phyloP scores from a whole-genome alignment of 2,113 vertebrate genomes.

The Datnioides undecimradiatus region DNA sequence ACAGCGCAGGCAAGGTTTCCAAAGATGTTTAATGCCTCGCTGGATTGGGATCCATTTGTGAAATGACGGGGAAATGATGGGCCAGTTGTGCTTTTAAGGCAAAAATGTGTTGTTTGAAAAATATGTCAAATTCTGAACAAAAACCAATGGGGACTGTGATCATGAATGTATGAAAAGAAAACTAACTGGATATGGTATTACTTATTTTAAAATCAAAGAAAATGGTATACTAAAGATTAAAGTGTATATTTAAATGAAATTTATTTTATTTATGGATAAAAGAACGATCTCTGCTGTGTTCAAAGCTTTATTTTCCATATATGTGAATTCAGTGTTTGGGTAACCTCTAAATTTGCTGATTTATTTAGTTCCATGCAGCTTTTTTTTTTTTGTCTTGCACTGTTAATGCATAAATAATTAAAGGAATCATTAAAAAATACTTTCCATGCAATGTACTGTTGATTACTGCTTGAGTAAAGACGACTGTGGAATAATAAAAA shows the following conservation, averaged over 20 bases:
- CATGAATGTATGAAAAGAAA: constrained; percentile 68
- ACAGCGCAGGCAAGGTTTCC: constrained; percentile 43
- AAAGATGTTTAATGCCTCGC: constrained; percentile 59
- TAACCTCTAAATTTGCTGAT: constrained; percentile 21
- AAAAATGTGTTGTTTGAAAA: constrained; percentile 43
- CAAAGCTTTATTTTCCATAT: constrained; percentile 49
- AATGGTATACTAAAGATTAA: constrained; percentile 8
- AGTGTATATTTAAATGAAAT: constrained; percentile 35
- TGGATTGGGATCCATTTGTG: constrained; percentile 41
- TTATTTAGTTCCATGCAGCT: constrained; percentile 46
- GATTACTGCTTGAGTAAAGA: constrained; percentile 1
- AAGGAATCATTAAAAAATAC: background rate
- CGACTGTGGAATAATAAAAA: constrained; percentile 23
- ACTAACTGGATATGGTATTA: constrained; percentile 13
- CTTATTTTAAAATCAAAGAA: constrained; percentile 56
- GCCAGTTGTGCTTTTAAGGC: constrained; percentile 22
- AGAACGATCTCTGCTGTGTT: constrained; percentile 1
- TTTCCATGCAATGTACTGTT: constrained; percentile 22
- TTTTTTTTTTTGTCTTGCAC: constrained; percentile 54
- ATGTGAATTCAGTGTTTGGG: constrained; percentile 24
- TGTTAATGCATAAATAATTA: constrained; percentile 52
- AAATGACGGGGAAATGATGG: constrained; percentile 17
- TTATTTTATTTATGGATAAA: constrained; percentile 41
- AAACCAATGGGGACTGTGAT: constrained; percentile 50
- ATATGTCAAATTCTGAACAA: constrained; percentile 43